Percentiles rank a stretch among this genome's conserved stretches.
Evolutionary conservation across 2,113 vertebrate species (phyloP).

Genomic region (Myrmecophaga tridactyla): DNA sequence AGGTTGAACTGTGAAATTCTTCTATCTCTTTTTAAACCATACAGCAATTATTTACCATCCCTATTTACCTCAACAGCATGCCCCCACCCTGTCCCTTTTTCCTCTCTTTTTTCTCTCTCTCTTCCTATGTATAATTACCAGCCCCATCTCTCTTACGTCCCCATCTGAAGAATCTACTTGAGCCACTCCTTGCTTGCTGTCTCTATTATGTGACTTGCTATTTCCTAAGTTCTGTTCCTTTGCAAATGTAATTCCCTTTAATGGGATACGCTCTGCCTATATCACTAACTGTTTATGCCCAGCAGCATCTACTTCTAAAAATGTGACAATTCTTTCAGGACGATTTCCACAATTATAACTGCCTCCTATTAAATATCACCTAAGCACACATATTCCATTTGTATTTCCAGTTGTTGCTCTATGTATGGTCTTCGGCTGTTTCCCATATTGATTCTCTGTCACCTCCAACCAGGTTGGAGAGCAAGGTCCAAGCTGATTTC

Average conservation of each 20-base stretch:
- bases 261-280: not conserved
- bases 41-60: not conserved
- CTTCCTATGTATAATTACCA: not conserved
- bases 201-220: not conserved
- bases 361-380: not conserved
- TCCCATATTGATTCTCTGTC: not conserved
- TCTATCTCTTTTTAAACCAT: not conserved
- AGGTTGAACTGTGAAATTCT: conserved; percentile 34
- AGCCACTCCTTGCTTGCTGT: conserved; percentile 22
- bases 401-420: not conserved
- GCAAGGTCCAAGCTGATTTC: not conserved
- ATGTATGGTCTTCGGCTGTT: not conserved
- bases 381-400: conserved; percentile 7
- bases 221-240: conserved; percentile 32
- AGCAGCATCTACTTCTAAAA: not conserved
- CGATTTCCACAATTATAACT: not conserved
- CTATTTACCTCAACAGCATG: not conserved
- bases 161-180: not conserved
- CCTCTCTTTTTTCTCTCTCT: not conserved
- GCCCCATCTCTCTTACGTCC: not conserved
- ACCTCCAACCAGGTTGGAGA: not conserved
- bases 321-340: not conserved
- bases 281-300: not conserved
- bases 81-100: not conserved
- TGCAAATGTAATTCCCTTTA: not conserved